Conservation (phyloP, 2,797 vertebrate species). For the Pseudomugil tenellus region DNA sequence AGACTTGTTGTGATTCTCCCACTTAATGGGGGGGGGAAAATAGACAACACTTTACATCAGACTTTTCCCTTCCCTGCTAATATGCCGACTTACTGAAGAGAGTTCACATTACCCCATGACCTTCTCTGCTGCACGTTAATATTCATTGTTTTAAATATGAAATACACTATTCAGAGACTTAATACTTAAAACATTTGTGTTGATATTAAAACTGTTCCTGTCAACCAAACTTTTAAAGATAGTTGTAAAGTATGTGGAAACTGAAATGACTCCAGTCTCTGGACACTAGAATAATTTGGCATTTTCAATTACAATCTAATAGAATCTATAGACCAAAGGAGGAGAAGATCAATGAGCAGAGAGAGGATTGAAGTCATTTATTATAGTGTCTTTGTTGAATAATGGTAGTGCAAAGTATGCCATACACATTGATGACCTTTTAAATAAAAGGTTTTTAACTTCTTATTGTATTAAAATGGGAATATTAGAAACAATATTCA, state of each 20-base stretch:
- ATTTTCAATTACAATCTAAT: background rate
- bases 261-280: background rate
- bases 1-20: conserved; percentile 99
- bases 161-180: too few relatives aligned
- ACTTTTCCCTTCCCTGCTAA: background rate
- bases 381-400: background rate
- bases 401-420: background rate
- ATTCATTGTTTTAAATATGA: background rate
- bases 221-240: background rate
- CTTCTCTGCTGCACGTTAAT: too few relatives aligned
- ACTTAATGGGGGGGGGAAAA: conserved; percentile 75
- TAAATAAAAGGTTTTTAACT: background rate
- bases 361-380: background rate
- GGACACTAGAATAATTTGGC: background rate
- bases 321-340: background rate
- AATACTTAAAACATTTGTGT: background rate
- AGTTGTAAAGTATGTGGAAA: background rate
- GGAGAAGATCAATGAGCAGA: background rate
- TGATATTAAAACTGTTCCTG: background rate
- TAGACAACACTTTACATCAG: background rate
- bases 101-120: background rate
- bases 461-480: background rate
- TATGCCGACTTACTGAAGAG: background rate
- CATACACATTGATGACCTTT: background rate
- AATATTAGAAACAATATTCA: background rate